Conservation (phyloP, 2,113 vertebrate genomes). For the Macroglossus sobrinus region DNA sequence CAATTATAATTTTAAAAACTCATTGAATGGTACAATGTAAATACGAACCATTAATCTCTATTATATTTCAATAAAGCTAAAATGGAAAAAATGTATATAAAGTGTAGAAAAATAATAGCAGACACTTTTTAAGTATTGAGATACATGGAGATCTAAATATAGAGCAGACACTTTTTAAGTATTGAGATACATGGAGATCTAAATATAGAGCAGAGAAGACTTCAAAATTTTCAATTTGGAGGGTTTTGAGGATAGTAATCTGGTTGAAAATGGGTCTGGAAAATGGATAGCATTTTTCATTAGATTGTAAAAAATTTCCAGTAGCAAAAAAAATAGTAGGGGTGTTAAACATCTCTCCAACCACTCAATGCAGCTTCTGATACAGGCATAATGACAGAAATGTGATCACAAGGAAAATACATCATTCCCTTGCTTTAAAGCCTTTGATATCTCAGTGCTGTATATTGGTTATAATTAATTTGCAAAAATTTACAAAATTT, state of each 20-base stretch:
- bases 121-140: neutral
- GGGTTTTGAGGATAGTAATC: neutral
- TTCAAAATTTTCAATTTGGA: neutral
- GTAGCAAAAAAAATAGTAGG: neutral
- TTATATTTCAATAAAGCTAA: neutral
- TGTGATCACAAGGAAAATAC: neutral
- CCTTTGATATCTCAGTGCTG: neutral
- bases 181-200: neutral
- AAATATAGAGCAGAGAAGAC: neutral
- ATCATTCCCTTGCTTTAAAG: neutral
- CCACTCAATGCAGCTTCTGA: neutral
- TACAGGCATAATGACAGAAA: neutral
- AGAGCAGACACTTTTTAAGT: neutral
- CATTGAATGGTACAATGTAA: too few species aligned
- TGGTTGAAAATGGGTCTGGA: neutral
- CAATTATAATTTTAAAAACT: too few species aligned
- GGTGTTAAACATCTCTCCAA: neutral
- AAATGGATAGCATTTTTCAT: neutral
- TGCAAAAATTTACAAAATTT: neutral
- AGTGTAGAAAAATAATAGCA: neutral
- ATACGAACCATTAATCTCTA: too few species aligned
- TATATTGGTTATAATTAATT: neutral
- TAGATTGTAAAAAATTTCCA: neutral
- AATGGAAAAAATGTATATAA: neutral
- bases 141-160: neutral